Base-by-base conservation (phyloP, 2,113 vertebrate species). In the Rhabdomys dilectus region DNA sequence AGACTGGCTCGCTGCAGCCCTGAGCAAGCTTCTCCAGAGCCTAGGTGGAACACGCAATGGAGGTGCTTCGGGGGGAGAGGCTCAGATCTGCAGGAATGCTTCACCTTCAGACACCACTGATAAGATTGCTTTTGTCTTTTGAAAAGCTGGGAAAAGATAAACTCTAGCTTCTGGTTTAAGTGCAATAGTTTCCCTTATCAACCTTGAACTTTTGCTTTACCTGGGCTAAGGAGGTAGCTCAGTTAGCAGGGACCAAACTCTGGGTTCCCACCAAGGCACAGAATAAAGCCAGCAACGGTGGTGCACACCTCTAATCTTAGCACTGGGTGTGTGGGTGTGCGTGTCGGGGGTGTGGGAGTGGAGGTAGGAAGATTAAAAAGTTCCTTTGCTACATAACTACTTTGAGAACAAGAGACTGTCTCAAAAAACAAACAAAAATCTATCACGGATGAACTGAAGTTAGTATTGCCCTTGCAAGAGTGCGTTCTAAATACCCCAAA, bases 41-140 rank as follows among this genome's bases (percentile, higher is more conserved):
- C 53, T 51, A 5, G 58, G n/a, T 45, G 58, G n/a, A 85, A 3
- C 0, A 17, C 5, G 1, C 0, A 9, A 58, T 0, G 39, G 56
- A 64, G 17, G 31, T 66, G 29, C 3, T 66, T 66, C 31, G 11
- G 64, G 26, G 29, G 4, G 29, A 34, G 29, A 19, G 39, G 51
- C 53, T 80, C 26, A 11, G 53, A 3, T 26, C 72, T 51, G 13
- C 22, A 58, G 15, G 17, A 66, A 48, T 48, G 29, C 29, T 51
- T 0, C 17, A 19, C 45, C 48, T 53, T 31, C 53, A 45, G 24
- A 22, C 5, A 16, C 26, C 10, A 39, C 82, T 10, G 66, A 56
- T 39, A 5, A 53, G 45, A 36, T 16, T 36, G n/a, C 29, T 76
- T 31, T 26, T 56, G 48, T 72, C 17, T 75, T 29, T 84, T 9